Evolutionary conservation across 2,888 invertebrate genomes (phyloP), one percentile per base, ranked within the genome.

Genomic region (Elaeidobius kamerunicus): DNA sequence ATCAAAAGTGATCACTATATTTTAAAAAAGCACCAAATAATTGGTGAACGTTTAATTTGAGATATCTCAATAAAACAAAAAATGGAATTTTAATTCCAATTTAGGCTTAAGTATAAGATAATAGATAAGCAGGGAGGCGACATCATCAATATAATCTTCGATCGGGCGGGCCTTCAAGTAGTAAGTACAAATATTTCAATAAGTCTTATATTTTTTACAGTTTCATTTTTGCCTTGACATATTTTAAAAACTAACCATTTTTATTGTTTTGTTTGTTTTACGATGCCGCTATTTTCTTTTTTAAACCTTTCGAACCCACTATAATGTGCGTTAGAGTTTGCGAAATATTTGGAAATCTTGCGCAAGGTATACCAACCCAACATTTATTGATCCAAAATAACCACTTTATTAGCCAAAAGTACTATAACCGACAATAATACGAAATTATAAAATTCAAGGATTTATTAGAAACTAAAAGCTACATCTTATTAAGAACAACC

Each of bases 181-280:
- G 48, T 48, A 48, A 48, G 48, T 48, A 48, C 48, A 16, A n/a
- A 35, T 15, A 17, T 34, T 47, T 48, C 32, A 23, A 48, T 48
- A 34, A 42, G 5, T 42, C 28, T 38, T 47, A 46, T 14, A 18
- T 46, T 46, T 39, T 40, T 28, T n/a, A 23, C 3, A 16, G 20
- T 17, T 38, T 45, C 27, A 45, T 27, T 27, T 35, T 45, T 35
- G 35, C 15, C 14, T 44, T 44, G 4, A 3, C 15, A 20, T 38
- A 36, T 38, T 36, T 46, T 27, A 23, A 18, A 12, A 17, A 38
- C 46, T 46, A 38, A 38, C 27, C 17, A 12, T 46, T 44, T 44
- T 28, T n/a, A 27, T 30, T 18, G 32, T 43, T 43, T 43, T 18
- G 5, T 11, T 18, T 19, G n/a, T n/a, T n/a, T n/a, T n/a, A n/a